phyloP scores from a whole-genome alignment of 2,888 invertebrate genomes.

The Strigamia transsilvanica region DNA sequence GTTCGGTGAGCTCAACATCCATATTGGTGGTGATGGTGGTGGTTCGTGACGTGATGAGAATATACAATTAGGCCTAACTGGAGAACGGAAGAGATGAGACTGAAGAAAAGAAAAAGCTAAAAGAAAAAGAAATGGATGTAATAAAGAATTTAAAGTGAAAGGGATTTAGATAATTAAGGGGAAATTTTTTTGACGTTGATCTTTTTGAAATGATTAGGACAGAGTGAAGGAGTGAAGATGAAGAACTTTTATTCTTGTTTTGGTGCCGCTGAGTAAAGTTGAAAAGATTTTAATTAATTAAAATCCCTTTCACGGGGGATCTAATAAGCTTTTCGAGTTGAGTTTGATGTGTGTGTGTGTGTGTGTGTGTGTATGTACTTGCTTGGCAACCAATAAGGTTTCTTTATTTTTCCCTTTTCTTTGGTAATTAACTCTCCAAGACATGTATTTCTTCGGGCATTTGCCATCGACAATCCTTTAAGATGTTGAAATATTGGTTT shows the following conservation, averaged over 20 bases:
- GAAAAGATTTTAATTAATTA: slow-evolving; percentile 49
- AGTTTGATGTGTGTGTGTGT: slow-evolving; percentile 38
- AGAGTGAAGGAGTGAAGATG: slow-evolving; percentile 35
- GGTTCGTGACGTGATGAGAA: slow-evolving; percentile 11
- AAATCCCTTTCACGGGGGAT: slow-evolving; percentile 39
- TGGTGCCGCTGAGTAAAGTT: slow-evolving; percentile 47
- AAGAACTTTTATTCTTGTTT: slow-evolving; percentile 47
- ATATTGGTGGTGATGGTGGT: neutral
- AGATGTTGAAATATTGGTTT: slow-evolving; percentile 26
- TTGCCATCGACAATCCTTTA: slow-evolving; percentile 33
- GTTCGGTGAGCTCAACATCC: slow-evolving; percentile 17
- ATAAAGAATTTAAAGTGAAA: slow-evolving; percentile 49
- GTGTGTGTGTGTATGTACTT: neutral
- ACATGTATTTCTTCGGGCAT: slow-evolving; percentile 37
- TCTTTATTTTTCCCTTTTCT: neutral
- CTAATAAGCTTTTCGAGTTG: slow-evolving; percentile 44
- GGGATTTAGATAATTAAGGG: slow-evolving; percentile 49
- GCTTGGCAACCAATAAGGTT: slow-evolving; percentile 28
- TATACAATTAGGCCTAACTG: slow-evolving; percentile 33
- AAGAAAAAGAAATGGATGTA: slow-evolving; percentile 38
- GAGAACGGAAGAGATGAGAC: neutral
- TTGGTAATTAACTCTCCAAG: slow-evolving; percentile 16
- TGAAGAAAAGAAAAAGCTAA: neutral
- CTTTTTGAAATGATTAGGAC: slow-evolving; percentile 45
- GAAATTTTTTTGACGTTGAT: slow-evolving; percentile 41